phyloP scores from a whole-genome alignment of 1,140 invertebrate species.

The Dendrolimus kikuchii region DNA sequence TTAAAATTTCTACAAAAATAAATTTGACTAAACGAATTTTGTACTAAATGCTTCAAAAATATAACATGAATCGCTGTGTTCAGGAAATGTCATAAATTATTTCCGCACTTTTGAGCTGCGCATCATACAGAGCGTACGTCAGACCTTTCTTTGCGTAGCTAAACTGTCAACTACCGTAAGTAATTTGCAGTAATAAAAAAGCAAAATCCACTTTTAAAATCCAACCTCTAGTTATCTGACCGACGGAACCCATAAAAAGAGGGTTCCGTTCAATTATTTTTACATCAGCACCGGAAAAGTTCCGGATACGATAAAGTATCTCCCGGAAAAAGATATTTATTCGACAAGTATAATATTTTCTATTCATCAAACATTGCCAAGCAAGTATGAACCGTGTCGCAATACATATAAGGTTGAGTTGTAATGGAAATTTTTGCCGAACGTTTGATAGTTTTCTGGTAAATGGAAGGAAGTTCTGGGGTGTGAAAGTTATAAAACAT shows the following conservation, averaged over 20 bases:
- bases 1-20: too few relatives aligned
- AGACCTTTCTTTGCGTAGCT: too few relatives aligned
- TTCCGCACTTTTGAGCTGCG: too few relatives aligned
- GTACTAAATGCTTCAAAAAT: too few relatives aligned
- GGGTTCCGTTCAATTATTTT: conserved; percentile 23
- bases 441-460: background rate
- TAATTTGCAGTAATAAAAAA: too few relatives aligned
- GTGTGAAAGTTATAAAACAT: conserved; percentile 25
- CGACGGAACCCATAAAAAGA: conserved; percentile 17
- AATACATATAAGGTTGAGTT: conserved; percentile 7
- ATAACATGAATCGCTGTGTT: too few relatives aligned
- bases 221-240: conserved; percentile 15
- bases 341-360: conserved; percentile 10
- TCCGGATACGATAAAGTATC: conserved; percentile 28
- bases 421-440: background rate
- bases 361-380: background rate
- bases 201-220: conserved; percentile 2
- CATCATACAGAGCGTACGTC: too few relatives aligned
- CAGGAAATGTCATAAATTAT: too few relatives aligned
- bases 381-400: conserved; percentile 3
- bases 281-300: conserved; percentile 26
- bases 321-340: conserved; percentile 30
- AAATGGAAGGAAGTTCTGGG: conserved; percentile 16
- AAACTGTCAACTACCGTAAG: too few relatives aligned
- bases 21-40: too few relatives aligned